These are phyloP conservation scores for Drosophila atroscutellata DNA, from an alignment of 2,888 invertebrate species.

Conservation along the genomic window DNA sequence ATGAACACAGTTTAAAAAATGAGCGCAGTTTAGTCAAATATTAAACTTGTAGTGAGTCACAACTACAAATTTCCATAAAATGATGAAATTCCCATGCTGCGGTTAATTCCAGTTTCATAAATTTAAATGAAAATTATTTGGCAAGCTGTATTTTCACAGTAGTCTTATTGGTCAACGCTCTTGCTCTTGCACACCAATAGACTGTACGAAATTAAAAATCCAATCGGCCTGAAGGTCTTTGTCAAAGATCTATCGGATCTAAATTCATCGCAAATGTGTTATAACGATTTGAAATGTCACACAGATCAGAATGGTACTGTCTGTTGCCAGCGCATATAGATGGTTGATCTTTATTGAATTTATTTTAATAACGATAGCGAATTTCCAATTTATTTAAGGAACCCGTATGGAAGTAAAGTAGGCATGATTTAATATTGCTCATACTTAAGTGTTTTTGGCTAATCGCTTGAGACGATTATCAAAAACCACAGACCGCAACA, in stretches of 20 bases:
- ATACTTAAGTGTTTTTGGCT: conserved; percentile 3
- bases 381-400: background rate
- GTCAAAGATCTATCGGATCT: background rate
- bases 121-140: background rate
- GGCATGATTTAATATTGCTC: background rate
- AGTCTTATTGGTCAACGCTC: background rate
- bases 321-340: background rate
- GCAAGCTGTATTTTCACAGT: background rate
- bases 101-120: background rate
- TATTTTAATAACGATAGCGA: background rate
- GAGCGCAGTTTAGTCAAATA: background rate
- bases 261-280: background rate
- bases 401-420: background rate
- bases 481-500: conserved; percentile 6
- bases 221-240: background rate
- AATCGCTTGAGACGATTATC: conserved; percentile 1
- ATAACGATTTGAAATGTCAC: background rate
- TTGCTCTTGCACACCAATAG: background rate
- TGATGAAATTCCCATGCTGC: background rate
- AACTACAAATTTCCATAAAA: background rate
- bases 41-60: background rate
- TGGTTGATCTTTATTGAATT: background rate
- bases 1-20: background rate
- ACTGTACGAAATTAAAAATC: background rate
- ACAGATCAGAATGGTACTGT: background rate